Percentiles rank a stretch among this genome's conserved stretches.
Evolutionary conservation across 2,888 invertebrate genomes (phyloP).

Genomic region (Myathropa florea): DNA sequence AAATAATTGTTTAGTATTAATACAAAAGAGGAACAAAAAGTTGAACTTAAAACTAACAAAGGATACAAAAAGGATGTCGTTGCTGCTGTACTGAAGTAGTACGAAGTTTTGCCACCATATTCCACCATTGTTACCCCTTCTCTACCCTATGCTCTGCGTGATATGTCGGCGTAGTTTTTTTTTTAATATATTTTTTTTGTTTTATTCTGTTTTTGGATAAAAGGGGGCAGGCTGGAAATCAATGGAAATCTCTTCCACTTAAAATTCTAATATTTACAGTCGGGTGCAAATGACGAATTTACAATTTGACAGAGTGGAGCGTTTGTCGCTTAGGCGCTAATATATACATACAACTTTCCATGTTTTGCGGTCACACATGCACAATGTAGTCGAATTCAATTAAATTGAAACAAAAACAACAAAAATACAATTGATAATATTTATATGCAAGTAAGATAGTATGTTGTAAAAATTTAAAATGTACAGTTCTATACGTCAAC

Average conservation of each 20-base stretch:
- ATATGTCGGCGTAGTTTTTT: conserved; percentile 47
- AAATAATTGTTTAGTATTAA: conserved; percentile 54
- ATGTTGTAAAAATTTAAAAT: conserved; percentile 16
- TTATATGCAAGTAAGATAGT: conserved; percentile 26
- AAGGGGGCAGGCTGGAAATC: not conserved
- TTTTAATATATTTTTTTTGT: conserved; percentile 15
- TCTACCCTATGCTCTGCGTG: conserved; percentile 22
- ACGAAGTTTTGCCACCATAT: conserved; percentile 8
- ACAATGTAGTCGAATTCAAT: conserved; percentile 56
- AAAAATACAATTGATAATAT: conserved; percentile 19
- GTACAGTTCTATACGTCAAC: not conserved
- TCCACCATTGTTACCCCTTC: conserved; percentile 7
- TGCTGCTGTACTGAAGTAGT: conserved; percentile 12
- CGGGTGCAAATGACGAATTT: conserved; percentile 62
- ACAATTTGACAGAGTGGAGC: conserved; percentile 38
- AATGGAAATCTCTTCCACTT: conserved; percentile 37
- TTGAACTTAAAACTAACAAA: conserved; percentile 64
- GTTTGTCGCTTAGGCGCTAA: conserved; percentile 49
- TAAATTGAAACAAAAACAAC: conserved; percentile 59
- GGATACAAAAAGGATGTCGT: conserved; percentile 49
- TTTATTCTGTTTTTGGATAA: not conserved
- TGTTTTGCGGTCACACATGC: conserved; percentile 48
- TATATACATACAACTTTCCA: conserved; percentile 61
- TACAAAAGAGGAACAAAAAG: conserved; percentile 69
- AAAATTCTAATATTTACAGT: conserved; percentile 62